Evolutionary conservation across 1,140 invertebrate species (phyloP), one percentile per base, ranked within the genome.

Genomic region (Heliconius hermathena): DNA sequence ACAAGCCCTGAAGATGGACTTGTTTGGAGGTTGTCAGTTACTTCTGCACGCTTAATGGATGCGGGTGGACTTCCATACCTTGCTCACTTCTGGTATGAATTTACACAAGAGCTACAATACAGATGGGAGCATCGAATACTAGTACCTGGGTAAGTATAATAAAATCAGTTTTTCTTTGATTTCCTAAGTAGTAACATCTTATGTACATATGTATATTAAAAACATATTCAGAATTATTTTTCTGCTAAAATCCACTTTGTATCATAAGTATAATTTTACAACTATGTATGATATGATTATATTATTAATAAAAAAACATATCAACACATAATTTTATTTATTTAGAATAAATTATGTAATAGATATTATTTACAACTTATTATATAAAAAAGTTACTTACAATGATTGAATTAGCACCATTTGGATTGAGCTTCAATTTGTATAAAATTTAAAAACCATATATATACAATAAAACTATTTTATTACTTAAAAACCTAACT

Each of bases 31-130:
- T 90, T 99, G 3, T 96, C 97, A n/a, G 95, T 98, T n/a, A 96
- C 98, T 11, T 95, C 98, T 77, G 96, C 97, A 77, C 97, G 98
- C 77, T 96, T 97, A 73, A 96, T 97, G 81, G 97, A 97, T 82
- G 95, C 97, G 66, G 98, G 98, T n/a, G 97, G 98, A 1, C 85
- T 97, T 0, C 93, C 95, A 57, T 97, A 98, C 78, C 95, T 99
- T 41, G 97, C 98, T 1, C 98, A 99, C 88, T 88, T 99, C 0
- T 99, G 98, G 98, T 97, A 98, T 86, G 98, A 99, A 88, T 97
- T 99, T 88, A 96, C 97, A 1, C 96, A 98, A 82, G 98, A 99
- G 91, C 96, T 99, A 83, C 96, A 98, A 77, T 98, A 97, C 87
- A 94, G 98, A 41, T 99, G 98, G 98, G 98, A 99, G 82, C 97